These are phyloP conservation scores for Ellobius talpinus DNA, from an alignment of 2,113 vertebrate species.

Conservation along the genomic window DNA sequence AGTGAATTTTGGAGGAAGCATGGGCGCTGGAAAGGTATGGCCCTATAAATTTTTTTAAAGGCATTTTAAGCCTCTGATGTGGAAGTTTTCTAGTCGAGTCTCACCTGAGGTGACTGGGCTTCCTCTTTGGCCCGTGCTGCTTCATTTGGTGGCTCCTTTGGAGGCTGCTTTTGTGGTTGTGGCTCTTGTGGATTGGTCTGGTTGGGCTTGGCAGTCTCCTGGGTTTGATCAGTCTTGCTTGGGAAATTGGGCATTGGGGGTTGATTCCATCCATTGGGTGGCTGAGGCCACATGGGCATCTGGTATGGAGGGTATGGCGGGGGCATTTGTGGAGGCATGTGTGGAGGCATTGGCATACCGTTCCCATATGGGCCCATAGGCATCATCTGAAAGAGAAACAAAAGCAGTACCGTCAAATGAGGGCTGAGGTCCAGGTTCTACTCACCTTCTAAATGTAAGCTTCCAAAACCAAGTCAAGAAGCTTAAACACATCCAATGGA, in stretches of 20 bases:
- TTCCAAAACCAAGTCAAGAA: background rate
- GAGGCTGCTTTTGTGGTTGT: slow-evolving; percentile 41
- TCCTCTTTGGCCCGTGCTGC: slow-evolving; percentile 63
- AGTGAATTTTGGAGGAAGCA: background rate
- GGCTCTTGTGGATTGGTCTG: slow-evolving; percentile 39
- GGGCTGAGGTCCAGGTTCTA: background rate
- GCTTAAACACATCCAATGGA: background rate
- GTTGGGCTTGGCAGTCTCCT: slow-evolving; percentile 57
- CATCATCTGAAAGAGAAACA: slow-evolving; percentile 66
- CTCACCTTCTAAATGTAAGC: background rate
- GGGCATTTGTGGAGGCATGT: background rate
- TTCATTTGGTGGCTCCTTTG: slow-evolving; percentile 57
- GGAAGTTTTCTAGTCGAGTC: background rate
- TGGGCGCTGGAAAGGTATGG: background rate
- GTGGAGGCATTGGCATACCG: slow-evolving; percentile 53
- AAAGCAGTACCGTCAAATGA: background rate
- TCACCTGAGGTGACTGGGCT: slow-evolving; percentile 66
- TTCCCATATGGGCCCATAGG: slow-evolving; percentile 68
- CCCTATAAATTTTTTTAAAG: background rate
- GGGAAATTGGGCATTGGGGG: slow-evolving; percentile 29
- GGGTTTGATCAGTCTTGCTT: slow-evolving; percentile 60
- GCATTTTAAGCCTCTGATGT: background rate
- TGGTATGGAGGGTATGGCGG: slow-evolving; percentile 66
- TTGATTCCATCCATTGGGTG: slow-evolving; percentile 57
- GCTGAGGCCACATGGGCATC: slow-evolving; percentile 77